Evolutionary conservation across 2,797 vertebrate genomes (phyloP).

Genomic region (Denticeps clupeoides): DNA sequence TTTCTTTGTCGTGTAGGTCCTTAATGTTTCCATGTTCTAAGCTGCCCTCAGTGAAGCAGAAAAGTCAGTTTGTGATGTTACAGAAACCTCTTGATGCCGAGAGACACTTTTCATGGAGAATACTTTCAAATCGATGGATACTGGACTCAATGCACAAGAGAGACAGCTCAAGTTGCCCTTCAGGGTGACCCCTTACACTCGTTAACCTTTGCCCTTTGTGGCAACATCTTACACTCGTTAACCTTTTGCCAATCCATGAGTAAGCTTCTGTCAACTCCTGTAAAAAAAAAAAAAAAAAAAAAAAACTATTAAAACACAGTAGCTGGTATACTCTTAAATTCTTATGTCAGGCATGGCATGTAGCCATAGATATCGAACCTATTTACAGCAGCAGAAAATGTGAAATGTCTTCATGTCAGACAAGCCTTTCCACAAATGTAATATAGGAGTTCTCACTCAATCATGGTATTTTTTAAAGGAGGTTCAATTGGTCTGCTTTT

Average conservation of each 20-base stretch:
- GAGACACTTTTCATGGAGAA: not conserved
- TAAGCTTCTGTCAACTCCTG: not conserved
- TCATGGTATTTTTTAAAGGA: constrained; percentile 55
- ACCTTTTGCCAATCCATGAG: constrained; percentile 7
- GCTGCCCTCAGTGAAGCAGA: constrained; percentile 51
- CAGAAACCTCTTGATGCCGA: constrained; percentile 1
- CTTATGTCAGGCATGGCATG: constrained; percentile 52
- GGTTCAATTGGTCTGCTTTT: constrained; percentile 51
- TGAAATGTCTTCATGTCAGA: constrained; percentile 45
- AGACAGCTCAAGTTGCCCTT: not conserved
- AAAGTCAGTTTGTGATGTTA: constrained; percentile 53
- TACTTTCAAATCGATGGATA: constrained; percentile 13
- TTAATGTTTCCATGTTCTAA: constrained; percentile 98
- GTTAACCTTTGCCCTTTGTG: not conserved
- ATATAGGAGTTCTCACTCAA: constrained; percentile 47
- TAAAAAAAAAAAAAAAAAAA: too few relatives aligned
- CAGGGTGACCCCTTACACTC: not conserved
- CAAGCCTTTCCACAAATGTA: constrained; percentile 42
- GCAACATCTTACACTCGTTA: not conserved
- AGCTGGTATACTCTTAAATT: constrained; percentile 23
- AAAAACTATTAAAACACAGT: too few relatives aligned
- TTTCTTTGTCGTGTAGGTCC: constrained; percentile 67
- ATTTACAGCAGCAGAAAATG: constrained; percentile 47
- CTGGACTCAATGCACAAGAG: constrained; percentile 11
- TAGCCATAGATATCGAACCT: constrained; percentile 47